phyloP scores from a whole-genome alignment of 2,113 vertebrate genomes.

The Microtus montanus region DNA sequence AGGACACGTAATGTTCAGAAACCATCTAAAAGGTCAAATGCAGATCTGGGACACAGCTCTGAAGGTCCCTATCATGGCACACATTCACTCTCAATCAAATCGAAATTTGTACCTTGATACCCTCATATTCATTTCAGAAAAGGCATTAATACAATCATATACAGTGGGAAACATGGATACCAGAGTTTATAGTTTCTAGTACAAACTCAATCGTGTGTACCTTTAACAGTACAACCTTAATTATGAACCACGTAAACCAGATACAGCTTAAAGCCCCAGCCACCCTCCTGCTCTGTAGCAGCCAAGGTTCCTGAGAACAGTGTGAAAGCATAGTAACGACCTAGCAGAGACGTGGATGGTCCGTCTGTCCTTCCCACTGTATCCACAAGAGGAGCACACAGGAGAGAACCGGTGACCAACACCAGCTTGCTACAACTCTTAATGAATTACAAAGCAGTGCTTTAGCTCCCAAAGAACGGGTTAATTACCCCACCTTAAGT shows the following conservation, averaged over 20 bases:
- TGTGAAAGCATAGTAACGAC: background rate
- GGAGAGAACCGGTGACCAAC: background rate
- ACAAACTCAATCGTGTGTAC: background rate
- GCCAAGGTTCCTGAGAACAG: background rate
- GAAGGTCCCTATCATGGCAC: background rate
- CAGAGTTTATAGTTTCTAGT: background rate
- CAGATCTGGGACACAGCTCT: background rate
- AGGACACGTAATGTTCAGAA: background rate
- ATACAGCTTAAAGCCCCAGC: background rate
- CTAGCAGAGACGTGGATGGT: background rate
- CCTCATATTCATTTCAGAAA: conserved; percentile 25
- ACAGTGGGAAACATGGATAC: background rate
- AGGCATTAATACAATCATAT: conserved; percentile 1
- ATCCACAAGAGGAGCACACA: background rate
- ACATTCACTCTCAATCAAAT: background rate
- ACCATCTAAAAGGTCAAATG: conserved; percentile 6
- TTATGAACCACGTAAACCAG: background rate
- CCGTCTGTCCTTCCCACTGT: background rate
- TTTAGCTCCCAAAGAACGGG: background rate
- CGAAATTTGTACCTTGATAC: background rate
- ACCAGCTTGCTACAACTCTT: background rate
- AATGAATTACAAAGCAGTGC: background rate
- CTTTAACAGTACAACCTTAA: background rate
- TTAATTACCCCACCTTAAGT: background rate
- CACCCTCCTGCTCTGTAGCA: background rate